These are phyloP conservation scores for Argopecten irradians DNA, from an alignment of 1,140 invertebrate genomes.

Conservation along the genomic window DNA sequence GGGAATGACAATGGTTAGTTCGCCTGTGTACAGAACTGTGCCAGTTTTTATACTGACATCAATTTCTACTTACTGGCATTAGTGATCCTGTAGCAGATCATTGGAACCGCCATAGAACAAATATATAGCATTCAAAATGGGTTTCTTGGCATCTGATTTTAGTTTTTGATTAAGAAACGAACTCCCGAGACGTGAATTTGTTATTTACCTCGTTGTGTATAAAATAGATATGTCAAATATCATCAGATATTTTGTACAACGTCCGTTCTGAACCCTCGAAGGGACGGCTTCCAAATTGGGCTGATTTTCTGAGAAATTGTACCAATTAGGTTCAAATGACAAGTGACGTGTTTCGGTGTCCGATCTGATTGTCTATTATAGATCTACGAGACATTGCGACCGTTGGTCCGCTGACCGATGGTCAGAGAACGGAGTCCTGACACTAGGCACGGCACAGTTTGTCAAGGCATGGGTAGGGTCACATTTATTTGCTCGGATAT, in stretches of 20 bases:
- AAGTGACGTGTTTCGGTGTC: background rate
- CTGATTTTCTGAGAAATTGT: background rate
- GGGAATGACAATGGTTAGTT: background rate
- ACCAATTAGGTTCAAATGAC: background rate
- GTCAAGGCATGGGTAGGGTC: background rate
- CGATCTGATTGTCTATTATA: background rate
- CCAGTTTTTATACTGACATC: background rate
- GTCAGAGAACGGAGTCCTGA: background rate
- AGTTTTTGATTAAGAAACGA: background rate
- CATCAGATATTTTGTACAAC: constrained; percentile 7
- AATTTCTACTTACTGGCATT: background rate
- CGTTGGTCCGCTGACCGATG: background rate
- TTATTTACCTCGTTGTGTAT: background rate
- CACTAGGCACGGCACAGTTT: background rate
- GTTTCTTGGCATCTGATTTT: background rate
- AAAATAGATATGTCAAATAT: background rate
- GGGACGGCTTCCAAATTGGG: constrained; percentile 14
- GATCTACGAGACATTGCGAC: background rate
- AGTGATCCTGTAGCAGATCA: background rate
- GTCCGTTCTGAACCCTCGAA: background rate
- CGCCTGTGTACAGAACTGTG: background rate
- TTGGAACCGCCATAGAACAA: background rate
- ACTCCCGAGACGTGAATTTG: background rate
- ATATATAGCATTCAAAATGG: background rate
- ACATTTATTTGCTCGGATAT: background rate